Evolutionary conservation across 37 sponge, comb jelly and placozoan species (phyloP), one percentile per base, ranked within the genome.

Genomic region (Eunapius fragilis): DNA sequence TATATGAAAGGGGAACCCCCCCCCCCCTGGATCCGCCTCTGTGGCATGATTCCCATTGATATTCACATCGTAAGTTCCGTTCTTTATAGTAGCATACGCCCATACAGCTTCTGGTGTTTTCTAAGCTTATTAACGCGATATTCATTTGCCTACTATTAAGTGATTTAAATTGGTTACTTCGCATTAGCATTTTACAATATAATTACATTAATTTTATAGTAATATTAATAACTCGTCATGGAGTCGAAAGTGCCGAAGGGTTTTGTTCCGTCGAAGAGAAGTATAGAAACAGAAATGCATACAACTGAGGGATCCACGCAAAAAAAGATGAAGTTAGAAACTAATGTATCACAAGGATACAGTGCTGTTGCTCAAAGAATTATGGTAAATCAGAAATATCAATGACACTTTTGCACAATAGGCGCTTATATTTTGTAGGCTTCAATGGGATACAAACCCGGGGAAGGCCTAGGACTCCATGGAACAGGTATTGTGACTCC

Each of bases 391-490:
- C 33, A 32, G 50, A 9, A 24, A 10, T 24, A 36, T 4, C n/a
- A 37, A 27, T 68, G 11, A 26, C 25, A 67, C 27, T 80, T 26
- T 30, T 48, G 31, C 25, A 30, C 13, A 38, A 19, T 30, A 31
- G 38, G 48, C 11, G 78, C 30, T 67, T 27, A 34, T 25, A 2
- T 33, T 5, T 49, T 68, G 22, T 78, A 92, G 95, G 82, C 82
- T 11, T 85, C 89, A 37, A 96, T 96, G 96, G 94, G 94, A 0
- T 91, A 96, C 74, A 74, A 86, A 30, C 82, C 89, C 5, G 92
- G 94, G 3, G 33, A 45, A 38, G 96, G 94, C 0, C 74, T 96
- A 31, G 96, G 96, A 3, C 73, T 69, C n/a, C 19, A 23, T 25
- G 89, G 89, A 22, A 75, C 76, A 34, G 96, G 96, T 7, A 90